A percentile compares a stretch with the other conserved stretches of the same genome.
Conservation (phyloP, 2,113 vertebrate genomes). For the Scortum barcoo region DNA sequence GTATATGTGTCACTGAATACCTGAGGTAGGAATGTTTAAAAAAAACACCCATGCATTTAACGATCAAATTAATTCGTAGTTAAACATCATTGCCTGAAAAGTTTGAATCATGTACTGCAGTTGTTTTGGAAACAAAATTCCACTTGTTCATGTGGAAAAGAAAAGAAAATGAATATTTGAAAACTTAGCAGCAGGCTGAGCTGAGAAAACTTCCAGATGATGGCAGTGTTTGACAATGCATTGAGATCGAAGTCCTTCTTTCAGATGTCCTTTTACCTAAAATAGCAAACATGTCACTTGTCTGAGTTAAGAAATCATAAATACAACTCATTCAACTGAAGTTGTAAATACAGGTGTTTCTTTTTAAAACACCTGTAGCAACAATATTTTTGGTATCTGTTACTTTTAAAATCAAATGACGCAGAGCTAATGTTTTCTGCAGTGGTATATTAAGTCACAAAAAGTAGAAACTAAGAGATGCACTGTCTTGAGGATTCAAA, state of each 20-base stretch:
- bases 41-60: too few relatives aligned
- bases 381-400: neutral
- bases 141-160: too few relatives aligned
- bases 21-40: too few relatives aligned
- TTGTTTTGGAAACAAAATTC: too few relatives aligned
- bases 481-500: neutral
- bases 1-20: too few relatives aligned
- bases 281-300: neutral
- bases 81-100: too few relatives aligned
- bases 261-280: neutral
- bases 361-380: neutral
- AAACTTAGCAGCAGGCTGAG: neutral
- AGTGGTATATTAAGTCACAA: neutral
- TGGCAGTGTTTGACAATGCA: constrained; percentile 6
- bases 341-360: too few relatives aligned
- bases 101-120: too few relatives aligned
- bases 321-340: neutral
- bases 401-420: neutral
- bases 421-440: too few relatives aligned
- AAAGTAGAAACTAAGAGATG: neutral
- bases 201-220: constrained; percentile 12
- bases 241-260: neutral
- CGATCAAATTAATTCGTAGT: too few relatives aligned
- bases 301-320: neutral
- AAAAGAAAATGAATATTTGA: neutral